Evolutionary conservation across 1,140 invertebrate species (phyloP).

Genomic region (Dreissena rostriformis): DNA sequence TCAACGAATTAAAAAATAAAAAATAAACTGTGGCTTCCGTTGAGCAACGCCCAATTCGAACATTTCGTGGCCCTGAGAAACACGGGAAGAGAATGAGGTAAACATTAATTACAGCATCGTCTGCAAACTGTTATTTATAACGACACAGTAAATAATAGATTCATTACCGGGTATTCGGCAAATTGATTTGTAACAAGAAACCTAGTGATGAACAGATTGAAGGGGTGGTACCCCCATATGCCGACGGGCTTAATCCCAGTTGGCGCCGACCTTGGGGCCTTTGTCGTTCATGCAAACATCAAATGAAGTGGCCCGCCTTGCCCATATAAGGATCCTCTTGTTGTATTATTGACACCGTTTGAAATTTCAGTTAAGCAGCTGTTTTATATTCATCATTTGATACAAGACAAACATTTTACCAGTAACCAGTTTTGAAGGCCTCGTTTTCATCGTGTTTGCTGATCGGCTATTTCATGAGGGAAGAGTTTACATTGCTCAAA

Average conservation of each 20-base stretch:
- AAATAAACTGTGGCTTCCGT: too few species aligned
- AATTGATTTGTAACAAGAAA: not conserved
- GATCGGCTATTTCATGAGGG: conserved; percentile 25
- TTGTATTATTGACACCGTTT: conserved; percentile 44
- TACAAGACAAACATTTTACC: conserved; percentile 51
- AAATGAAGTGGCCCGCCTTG: not conserved
- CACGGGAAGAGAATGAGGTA: too few species aligned
- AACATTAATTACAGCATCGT: not conserved
- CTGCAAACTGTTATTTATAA: not conserved
- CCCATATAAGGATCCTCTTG: not conserved
- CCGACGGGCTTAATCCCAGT: not conserved
- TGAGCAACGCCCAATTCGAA: too few species aligned
- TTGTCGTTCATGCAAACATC: not conserved
- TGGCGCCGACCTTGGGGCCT: not conserved
- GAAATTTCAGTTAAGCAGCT: conserved; percentile 41
- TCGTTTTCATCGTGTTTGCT: conserved; percentile 49
- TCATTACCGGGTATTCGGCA: not conserved
- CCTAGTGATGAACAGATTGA: not conserved
- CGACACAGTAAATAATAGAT: not conserved
- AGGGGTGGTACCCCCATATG: not conserved
- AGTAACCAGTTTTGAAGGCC: conserved; percentile 55
- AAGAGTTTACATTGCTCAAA: conserved; percentile 52
- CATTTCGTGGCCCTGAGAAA: too few species aligned
- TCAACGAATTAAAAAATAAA: too few species aligned
- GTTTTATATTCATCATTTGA: conserved; percentile 59